phyloP scores from a whole-genome alignment of 2,797 vertebrate species.

The Graptemys geographica region DNA sequence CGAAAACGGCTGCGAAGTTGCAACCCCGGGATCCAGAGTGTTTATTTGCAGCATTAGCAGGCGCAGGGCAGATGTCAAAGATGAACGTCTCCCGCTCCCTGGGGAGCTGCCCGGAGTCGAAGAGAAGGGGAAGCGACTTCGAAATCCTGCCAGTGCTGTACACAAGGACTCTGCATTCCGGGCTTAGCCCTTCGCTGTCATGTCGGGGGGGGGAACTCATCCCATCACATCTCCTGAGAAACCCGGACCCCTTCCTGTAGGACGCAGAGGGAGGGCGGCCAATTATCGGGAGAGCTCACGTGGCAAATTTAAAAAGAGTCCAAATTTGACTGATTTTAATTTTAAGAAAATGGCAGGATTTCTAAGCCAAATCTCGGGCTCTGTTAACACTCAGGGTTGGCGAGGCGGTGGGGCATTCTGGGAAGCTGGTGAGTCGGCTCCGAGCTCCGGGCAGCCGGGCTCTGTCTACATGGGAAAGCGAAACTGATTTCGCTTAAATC shows the following conservation, averaged over 20 bases:
- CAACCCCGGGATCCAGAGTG: too few species aligned
- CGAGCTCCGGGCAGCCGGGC: neutral
- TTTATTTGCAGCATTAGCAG: neutral
- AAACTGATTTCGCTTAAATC: neutral
- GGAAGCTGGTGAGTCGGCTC: too few species aligned
- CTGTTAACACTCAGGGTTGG: neutral
- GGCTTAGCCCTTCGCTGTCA: neutral
- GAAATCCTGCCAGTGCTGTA: neutral
- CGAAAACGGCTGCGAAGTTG: neutral
- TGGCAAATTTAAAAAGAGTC: neutral
- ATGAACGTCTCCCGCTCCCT: too few species aligned
- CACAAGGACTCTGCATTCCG: neutral
- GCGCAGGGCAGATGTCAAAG: neutral
- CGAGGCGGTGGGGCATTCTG: accelerated
- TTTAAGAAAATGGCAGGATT: neutral
- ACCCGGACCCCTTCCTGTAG: neutral
- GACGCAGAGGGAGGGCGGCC: neutral
- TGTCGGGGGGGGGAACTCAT: neutral
- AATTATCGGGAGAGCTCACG: neutral
- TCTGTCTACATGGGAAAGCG: neutral
- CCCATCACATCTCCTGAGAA: neutral
- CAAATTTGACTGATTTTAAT: neutral
- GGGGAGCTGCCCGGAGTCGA: too few species aligned
- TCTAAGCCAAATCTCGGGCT: neutral
- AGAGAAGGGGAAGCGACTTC: too few species aligned